Evolutionary conservation across 2,797 vertebrate genomes (phyloP).

Genomic region (Diceros bicornis): DNA sequence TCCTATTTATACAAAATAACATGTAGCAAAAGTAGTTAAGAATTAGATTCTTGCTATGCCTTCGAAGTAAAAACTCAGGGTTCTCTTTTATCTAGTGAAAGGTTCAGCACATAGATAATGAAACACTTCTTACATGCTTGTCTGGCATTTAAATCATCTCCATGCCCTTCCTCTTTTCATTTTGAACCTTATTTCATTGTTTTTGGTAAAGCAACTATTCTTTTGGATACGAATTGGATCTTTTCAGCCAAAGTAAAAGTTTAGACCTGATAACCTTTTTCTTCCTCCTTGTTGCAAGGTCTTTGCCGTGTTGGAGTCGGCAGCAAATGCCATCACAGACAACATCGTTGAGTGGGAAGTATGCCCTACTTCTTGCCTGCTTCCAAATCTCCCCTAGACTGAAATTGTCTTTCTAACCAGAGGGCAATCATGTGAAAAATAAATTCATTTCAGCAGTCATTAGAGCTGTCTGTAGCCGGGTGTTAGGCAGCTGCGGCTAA

Average conservation of each 20-base stretch:
- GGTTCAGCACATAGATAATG: neutral
- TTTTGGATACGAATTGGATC: constrained; percentile 30
- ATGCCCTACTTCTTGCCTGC: neutral
- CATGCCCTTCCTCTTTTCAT: constrained; percentile 9
- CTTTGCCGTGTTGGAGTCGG: neutral
- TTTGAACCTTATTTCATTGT: constrained; percentile 36
- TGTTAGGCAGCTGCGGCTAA: neutral
- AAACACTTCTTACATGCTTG: neutral
- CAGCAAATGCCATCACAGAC: neutral
- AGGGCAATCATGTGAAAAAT: neutral
- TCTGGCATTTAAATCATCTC: neutral
- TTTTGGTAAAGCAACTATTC: constrained; percentile 34
- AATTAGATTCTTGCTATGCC: constrained; percentile 5
- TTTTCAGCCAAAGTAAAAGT: constrained; percentile 34
- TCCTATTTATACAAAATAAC: constrained; percentile 24
- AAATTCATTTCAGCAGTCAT: neutral
- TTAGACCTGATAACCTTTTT: constrained; percentile 13
- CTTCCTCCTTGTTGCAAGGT: neutral
- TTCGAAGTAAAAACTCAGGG: constrained; percentile 12
- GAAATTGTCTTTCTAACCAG: neutral
- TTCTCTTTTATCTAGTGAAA: constrained; percentile 48
- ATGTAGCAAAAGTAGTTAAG: constrained; percentile 1
- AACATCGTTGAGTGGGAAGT: neutral
- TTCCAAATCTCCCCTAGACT: neutral
- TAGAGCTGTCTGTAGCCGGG: neutral